phyloP scores from a whole-genome alignment of 2,888 invertebrate genomes.

The Hartigia nigra region DNA sequence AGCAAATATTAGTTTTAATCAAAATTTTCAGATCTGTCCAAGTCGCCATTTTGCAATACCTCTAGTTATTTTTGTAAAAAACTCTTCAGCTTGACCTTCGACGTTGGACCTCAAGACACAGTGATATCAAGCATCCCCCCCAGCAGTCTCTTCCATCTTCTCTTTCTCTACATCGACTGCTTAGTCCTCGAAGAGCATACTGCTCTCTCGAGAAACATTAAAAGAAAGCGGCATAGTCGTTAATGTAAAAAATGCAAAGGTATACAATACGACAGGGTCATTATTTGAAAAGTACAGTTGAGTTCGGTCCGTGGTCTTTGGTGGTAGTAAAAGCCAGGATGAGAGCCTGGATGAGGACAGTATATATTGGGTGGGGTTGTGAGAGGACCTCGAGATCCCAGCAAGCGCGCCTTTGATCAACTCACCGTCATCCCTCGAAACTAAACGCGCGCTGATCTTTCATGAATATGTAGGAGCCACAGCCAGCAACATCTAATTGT shows the following conservation, averaged over 20 bases:
- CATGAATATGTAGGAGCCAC: constrained; percentile 56
- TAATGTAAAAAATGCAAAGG: constrained; percentile 59
- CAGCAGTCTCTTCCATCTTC: neutral
- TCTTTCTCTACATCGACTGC: neutral
- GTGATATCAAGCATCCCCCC: neutral
- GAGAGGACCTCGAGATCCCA: constrained; percentile 48
- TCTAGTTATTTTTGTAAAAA: neutral
- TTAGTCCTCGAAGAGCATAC: neutral
- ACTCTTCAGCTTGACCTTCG: neutral
- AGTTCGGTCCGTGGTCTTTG: constrained; percentile 41
- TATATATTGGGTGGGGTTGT: constrained; percentile 50
- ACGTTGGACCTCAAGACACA: neutral
- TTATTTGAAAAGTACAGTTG: constrained; percentile 61
- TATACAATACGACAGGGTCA: constrained; percentile 59
- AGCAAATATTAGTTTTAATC: neutral
- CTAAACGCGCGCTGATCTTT: constrained; percentile 59
- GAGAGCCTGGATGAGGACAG: constrained; percentile 19
- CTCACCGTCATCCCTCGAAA: constrained; percentile 54
- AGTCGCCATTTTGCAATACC: neutral
- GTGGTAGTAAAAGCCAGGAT: constrained; percentile 43
- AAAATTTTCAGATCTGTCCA: neutral
- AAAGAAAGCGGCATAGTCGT: constrained; percentile 40
- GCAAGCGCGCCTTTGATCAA: constrained; percentile 59
- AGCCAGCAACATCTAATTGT: constrained; percentile 53
- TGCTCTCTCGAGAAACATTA: constrained; percentile 9